These are phyloP conservation scores for Scaptomyza caliginosa DNA, from an alignment of 2,888 invertebrate species.

Conservation along the genomic window DNA sequence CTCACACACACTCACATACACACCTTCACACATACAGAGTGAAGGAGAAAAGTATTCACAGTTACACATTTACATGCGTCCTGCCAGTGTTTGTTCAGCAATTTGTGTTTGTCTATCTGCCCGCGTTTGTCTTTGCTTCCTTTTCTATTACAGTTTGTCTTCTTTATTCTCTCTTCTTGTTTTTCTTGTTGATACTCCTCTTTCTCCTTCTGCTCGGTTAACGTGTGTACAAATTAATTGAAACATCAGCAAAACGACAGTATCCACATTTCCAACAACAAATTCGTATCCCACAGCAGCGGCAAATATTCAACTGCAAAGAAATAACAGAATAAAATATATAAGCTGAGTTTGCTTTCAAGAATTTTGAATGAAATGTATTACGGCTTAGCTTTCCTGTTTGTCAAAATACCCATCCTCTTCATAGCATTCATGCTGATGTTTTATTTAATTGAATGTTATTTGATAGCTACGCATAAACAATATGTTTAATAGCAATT, in stretches of 20 bases:
- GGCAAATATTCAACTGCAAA: slow-evolving; percentile 28
- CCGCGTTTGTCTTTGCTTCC: slow-evolving; percentile 50
- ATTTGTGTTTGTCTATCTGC: slow-evolving; percentile 58
- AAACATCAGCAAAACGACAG: slow-evolving; percentile 61
- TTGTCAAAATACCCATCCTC: no score
- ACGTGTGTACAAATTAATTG: slow-evolving; percentile 55
- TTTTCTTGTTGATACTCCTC: background rate
- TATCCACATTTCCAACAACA: slow-evolving; percentile 16
- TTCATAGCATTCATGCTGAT: no score
- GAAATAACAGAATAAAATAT: background rate
- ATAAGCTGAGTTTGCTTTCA: background rate
- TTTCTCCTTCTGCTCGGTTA: slow-evolving; percentile 10
- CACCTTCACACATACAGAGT: slow-evolving; percentile 4
- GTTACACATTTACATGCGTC: slow-evolving; percentile 65
- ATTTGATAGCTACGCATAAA: background rate
- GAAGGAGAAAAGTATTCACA: slow-evolving; percentile 14
- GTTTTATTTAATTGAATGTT: background rate
- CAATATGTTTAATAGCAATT: slow-evolving; percentile 46
- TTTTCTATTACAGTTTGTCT: slow-evolving; percentile 39
- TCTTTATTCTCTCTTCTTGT: background rate
- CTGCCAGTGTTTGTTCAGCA: slow-evolving; percentile 51
- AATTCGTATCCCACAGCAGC: slow-evolving; percentile 2
- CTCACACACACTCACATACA: slow-evolving; percentile 13
- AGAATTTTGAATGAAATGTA: background rate
- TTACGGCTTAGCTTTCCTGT: background rate